Base-by-base conservation (phyloP, 2,888 invertebrate species). In the Arctia plantaginis region DNA sequence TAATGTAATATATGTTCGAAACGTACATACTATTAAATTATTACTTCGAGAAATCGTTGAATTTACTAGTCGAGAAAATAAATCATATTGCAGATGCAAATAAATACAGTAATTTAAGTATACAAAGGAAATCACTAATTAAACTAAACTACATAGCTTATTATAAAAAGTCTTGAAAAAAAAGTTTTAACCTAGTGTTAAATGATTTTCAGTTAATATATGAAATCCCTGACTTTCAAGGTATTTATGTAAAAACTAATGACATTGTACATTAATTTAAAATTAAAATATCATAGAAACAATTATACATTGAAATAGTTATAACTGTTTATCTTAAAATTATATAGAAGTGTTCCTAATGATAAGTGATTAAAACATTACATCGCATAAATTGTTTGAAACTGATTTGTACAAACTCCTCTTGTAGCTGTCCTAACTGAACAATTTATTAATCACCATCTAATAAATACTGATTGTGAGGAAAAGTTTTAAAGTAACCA, bases 401-500 rank as follows among this genome's bases (percentile, higher is more conserved):
- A 39, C n/a, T 39, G 39, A 39, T 59, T 62, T 44, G 30, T 69
- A 27, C n/a, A 13, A 69, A 35, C n/a, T 44, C 30, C 70, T 23
- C 23, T 64, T 64, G 41, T 70, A 70, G 23, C 27, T 41, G 59
- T 67, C 66, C 30, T 59, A 59, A 30, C 30, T 15, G 33, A 23
- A 59, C 33, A 47, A 67, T 68, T 67, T 64, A 75, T 81, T 81
- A 79, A 83, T 83, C 77, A 82, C n/a, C 47, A 33, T 30, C 66
- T 77, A 78, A 81, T 81, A 70, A 76, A 62, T 66, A 66, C 51
- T 72, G 72, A 77, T 82, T 81, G 51, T 72, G 62, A 62, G 62
- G 73, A 68, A 64, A 68, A 68, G 15, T 65, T 71, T 72, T 72
- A 75, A 83, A 81, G 75, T 81, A 73, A 72, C 68, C 70, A 62